A percentile compares a stretch with the other conserved stretches of the same genome.
Conservation (phyloP, 2,797 vertebrate genomes). For the Gymnothorax javanicus region DNA sequence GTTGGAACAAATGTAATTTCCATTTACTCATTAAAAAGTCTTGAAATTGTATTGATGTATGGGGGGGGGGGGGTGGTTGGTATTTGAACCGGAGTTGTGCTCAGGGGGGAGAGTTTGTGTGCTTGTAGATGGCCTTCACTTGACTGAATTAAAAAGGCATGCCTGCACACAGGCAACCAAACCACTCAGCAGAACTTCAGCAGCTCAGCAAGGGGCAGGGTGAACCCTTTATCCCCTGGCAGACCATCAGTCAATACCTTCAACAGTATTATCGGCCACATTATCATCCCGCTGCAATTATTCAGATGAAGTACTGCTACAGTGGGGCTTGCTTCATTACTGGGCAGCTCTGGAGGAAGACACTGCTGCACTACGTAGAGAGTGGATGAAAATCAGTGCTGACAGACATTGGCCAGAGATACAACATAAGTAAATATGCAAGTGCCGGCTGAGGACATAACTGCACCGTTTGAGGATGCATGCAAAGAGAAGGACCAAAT, state of each 20-base stretch:
- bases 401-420: not conserved
- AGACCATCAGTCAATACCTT: constrained; percentile 4
- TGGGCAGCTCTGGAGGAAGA: not conserved
- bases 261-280: not conserved
- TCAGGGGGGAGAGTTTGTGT: not conserved
- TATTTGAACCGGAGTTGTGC: not conserved
- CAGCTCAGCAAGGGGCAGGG: not conserved
- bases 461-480: not conserved
- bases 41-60: not conserved
- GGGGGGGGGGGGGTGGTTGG: not conserved
- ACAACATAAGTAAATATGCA: not conserved
- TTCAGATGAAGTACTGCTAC: not conserved
- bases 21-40: not conserved
- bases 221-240: not conserved
- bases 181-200: not conserved
- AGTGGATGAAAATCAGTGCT: not conserved
- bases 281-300: not conserved
- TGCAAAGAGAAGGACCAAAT: not conserved
- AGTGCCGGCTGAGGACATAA: not conserved
- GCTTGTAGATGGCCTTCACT: not conserved
- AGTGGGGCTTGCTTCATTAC: not conserved
- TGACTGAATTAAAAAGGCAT: not conserved
- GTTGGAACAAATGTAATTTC: not conserved
- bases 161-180: not conserved
- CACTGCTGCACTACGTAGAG: not conserved